Base-by-base conservation (phyloP, 2,113 vertebrate species). In the Anoura caudifer region DNA sequence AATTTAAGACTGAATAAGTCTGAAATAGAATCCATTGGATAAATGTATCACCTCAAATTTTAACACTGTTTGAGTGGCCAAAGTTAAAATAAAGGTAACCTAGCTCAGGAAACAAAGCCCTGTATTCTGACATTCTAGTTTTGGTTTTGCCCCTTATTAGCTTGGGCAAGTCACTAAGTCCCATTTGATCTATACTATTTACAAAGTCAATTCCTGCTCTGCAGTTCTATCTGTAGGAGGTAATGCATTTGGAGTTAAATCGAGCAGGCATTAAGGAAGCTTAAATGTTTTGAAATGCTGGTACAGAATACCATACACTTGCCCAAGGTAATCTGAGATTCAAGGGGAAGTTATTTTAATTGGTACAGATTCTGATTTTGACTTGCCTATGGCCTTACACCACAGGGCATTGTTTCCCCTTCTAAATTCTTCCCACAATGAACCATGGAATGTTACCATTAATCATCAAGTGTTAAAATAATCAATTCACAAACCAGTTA, bases 281-380 rank as follows among this genome's bases (percentile, higher is more conserved):
- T 95, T 94, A 86, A 92, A 93, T 92, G 67, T 95, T 97, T 96
- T 85, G 88, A 96, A 96, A 89, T 96, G 36, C 63, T 94, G 75
- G 82, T 93, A 1, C 91, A 97, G 72, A 96, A 94, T 85, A 96
- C 85, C 63, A 97, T 86, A 97, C 90, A 97, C 38, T 97, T 63
- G 97, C 96, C 96, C 93, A 96, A 95, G 70, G 97, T 98, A 97
- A 96, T n/a, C 91, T 97, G 94, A 97, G 96, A 98, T 98, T 98
- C 96, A 90, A 38, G 77, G 97, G 95, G 91, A 98, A 98, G 97
- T 85, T 96, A 80, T 80, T 96, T 61, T 83, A 96, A 97, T 97
- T 97, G 96, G 94, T 76, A 94, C 89, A 90, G 96, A 97, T 85
- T 97, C 85, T 89, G 67, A 96, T 94, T 54, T 61, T 91, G 93